phyloP scores from a whole-genome alignment of 2,797 vertebrate genomes.

The Pristis pectinata region DNA sequence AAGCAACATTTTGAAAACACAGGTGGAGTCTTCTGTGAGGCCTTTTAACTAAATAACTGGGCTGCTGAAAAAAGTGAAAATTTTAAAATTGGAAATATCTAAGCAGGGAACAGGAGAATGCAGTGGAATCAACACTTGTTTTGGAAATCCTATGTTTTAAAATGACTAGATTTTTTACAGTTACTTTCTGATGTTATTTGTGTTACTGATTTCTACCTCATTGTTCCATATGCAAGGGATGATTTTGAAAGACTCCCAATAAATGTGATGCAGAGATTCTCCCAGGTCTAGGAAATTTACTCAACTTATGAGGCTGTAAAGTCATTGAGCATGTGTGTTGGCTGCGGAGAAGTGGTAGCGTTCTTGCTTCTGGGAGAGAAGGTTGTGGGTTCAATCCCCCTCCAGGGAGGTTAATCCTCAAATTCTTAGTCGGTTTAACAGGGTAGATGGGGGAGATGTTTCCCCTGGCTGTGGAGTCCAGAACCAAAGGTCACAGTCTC shows the following conservation, averaged over 20 bases:
- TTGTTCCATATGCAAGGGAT: not conserved
- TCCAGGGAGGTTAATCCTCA: not conserved
- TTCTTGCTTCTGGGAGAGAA: not conserved
- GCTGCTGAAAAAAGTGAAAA: not conserved
- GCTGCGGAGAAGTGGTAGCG: not conserved
- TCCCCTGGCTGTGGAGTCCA: too few species aligned
- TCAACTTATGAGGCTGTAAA: not conserved
- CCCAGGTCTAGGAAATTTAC: not conserved
- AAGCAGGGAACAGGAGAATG: not conserved
- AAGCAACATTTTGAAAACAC: slow-evolving; percentile 91
- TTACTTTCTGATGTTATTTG: not conserved
- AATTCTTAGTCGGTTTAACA: too few species aligned
- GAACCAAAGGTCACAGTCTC: too few species aligned
- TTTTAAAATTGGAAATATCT: not conserved
- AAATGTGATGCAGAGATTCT: not conserved
- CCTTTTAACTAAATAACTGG: not conserved
- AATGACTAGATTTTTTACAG: not conserved
- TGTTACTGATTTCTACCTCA: not conserved
- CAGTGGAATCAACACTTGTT: not conserved
- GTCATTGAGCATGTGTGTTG: too few species aligned
- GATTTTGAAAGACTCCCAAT: not conserved
- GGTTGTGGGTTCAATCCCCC: not conserved
- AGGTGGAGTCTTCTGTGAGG: slow-evolving; percentile 66
- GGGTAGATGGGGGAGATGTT: too few species aligned
- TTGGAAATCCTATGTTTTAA: not conserved